Conservation (phyloP, 2,888 invertebrate genomes). For the Pocota personata region DNA sequence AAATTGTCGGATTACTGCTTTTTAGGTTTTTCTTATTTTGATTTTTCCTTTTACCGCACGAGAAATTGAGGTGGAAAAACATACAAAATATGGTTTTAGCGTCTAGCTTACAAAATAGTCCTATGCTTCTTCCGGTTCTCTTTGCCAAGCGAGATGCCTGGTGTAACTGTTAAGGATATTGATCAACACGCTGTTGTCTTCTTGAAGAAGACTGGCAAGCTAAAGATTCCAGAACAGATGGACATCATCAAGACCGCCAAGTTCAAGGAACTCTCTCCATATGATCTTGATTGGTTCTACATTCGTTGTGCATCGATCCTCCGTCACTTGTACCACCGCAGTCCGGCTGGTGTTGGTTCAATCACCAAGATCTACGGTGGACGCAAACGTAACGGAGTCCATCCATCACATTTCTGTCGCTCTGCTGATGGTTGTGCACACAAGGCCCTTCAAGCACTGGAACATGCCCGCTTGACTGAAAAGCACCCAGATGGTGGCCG, state of each 20-base stretch:
- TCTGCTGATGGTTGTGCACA: constrained; percentile 90
- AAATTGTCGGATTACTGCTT: no score
- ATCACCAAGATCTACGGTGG: constrained; percentile 99
- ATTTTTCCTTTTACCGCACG: no score
- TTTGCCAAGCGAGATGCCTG: constrained; percentile 89
- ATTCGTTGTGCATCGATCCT: constrained; percentile 96
- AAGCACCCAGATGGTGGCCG: constrained; percentile 95
- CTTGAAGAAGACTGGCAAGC: constrained; percentile 97
- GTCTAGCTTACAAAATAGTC: no score
- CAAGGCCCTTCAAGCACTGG: constrained; percentile 96
- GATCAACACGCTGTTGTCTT: constrained; percentile 99
- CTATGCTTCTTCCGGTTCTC: constrained; percentile 83
- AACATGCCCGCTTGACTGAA: constrained; percentile 95
- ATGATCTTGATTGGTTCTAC: constrained; percentile 99
- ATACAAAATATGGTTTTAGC: no score
- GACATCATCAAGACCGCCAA: constrained; percentile 98
- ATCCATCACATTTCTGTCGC: constrained; percentile 97
- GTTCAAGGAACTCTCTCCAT: constrained; percentile 98
- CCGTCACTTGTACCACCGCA: constrained; percentile 97
- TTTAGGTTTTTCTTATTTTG: no score
- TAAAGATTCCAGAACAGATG: constrained; percentile 98
- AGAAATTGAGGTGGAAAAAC: no score
- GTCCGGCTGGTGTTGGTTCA: constrained; percentile 97
- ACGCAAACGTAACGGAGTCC: constrained; percentile 97
- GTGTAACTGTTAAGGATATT: constrained; percentile 98